These are phyloP conservation scores for Liodrosophila aerea DNA, from an alignment of 2,888 invertebrate genomes.

Conservation along the genomic window DNA sequence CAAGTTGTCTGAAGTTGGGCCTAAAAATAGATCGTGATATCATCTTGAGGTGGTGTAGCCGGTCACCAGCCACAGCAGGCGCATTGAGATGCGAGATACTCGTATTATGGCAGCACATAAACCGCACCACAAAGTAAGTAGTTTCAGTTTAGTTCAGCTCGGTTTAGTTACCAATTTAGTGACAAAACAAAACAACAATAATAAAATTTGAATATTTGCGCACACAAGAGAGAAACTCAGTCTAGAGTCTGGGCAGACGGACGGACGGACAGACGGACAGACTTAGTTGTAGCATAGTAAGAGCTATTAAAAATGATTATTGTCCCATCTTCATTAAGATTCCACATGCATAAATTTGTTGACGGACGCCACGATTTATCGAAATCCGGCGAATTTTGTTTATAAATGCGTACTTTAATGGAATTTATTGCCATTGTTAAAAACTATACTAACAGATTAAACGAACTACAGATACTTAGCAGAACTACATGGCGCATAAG, in stretches of 20 bases:
- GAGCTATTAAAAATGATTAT: constrained; percentile 71
- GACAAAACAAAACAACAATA: constrained; percentile 62
- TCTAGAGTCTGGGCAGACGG: constrained; percentile 12
- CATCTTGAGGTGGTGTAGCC: constrained; percentile 54
- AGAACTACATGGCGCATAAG: constrained; percentile 1
- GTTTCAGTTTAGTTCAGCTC: constrained; percentile 47
- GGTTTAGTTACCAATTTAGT: constrained; percentile 70
- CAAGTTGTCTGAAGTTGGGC: constrained; percentile 26
- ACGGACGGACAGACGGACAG: too few relatives aligned
- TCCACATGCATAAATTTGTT: constrained; percentile 64
- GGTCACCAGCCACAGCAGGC: constrained; percentile 46
- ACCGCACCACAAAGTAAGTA: constrained; percentile 51
- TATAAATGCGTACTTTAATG: constrained; percentile 63
- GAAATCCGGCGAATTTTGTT: constrained; percentile 31
- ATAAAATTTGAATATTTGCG: constrained; percentile 66
- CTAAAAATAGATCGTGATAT: constrained; percentile 69
- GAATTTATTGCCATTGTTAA: constrained; percentile 56
- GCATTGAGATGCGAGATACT: neutral
- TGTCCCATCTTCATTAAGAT: constrained; percentile 68
- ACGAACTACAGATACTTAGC: constrained; percentile 11
- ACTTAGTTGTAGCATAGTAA: constrained; percentile 56
- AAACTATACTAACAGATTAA: constrained; percentile 36
- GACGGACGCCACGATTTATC: constrained; percentile 35
- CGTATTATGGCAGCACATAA: constrained; percentile 18
- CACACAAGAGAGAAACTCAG: constrained; percentile 7